Percentiles rank a stretch among this genome's conserved stretches.
Evolutionary conservation across 2,888 invertebrate species (phyloP).

Genomic region (Imbricaverruca yamaguchii): DNA sequence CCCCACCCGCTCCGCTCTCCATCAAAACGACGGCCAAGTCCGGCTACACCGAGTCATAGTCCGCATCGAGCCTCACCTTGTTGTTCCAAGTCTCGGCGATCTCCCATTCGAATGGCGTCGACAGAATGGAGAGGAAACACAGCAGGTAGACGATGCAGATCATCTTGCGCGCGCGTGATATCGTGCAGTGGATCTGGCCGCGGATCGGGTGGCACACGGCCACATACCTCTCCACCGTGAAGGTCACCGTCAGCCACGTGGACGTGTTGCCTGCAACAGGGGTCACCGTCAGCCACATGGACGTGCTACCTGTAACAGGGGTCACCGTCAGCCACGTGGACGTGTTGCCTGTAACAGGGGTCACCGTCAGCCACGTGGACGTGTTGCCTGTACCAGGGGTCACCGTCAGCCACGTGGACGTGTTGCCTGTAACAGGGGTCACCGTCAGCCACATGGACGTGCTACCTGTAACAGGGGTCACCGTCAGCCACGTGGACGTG

Average conservation of each 20-base stretch:
- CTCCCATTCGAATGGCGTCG: slow-evolving; percentile 62
- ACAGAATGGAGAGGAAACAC: slow-evolving; percentile 53
- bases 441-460: slow-evolving; percentile 67
- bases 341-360: too few relatives aligned
- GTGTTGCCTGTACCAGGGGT: too few relatives aligned
- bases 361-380: too few relatives aligned
- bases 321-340: background rate
- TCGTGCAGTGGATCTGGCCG: slow-evolving; percentile 52
- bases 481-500: background rate
- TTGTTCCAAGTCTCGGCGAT: slow-evolving; percentile 36
- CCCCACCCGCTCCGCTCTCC: too few relatives aligned
- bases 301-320: too few relatives aligned
- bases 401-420: too few relatives aligned
- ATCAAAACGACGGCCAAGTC: too few relatives aligned
- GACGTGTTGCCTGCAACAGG: slow-evolving; percentile 51
- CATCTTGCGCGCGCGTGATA: slow-evolving; percentile 58
- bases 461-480: slow-evolving; percentile 43
- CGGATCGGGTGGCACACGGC: slow-evolving; percentile 63
- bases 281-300: background rate
- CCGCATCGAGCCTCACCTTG: background rate
- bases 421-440: slow-evolving; percentile 60
- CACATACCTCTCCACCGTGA: slow-evolving; percentile 66
- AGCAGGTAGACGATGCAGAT: slow-evolving; percentile 52
- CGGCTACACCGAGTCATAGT: too few relatives aligned
- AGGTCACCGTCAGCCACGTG: slow-evolving; percentile 66